Evolutionary conservation across 2,797 vertebrate genomes (phyloP), one percentile per base, ranked within the genome.

Genomic region (Miopithecus talapoin): DNA sequence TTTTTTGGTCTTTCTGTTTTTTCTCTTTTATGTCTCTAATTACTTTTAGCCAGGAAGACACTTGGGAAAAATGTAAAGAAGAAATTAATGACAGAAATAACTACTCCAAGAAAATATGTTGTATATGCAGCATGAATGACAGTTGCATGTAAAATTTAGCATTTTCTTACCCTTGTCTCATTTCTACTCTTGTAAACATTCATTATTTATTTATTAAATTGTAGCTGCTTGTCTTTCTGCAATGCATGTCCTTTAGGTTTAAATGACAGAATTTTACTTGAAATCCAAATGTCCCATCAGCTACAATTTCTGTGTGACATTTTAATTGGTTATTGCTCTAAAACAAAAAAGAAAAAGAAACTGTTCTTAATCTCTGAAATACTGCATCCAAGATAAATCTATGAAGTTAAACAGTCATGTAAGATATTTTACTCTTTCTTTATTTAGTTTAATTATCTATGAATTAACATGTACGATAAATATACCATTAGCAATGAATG

Each of bases 391-490:
- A 21, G 33, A 93, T 83, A 48, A 50, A 76, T 92, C 43, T 70
- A 26, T 59, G 48, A 72, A 76, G 39, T 89, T 81, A 61, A 97
- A 91, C 30, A 88, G 75, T 93, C 88, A 21, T 33, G 30, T 76
- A 96, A 39, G n/a, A 95, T 95, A 96, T 88, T 24, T 95, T 30
- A 36, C 46, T 84, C 95, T 88, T 92, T 59, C 46, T 57, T 36
- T 12, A 80, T 80, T 94, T 94, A 72, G 26, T 91, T 86, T 85
- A 93, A 93, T 97, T 24, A 36, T 85, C 7, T 93, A 26, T 91
- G 16, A 89, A 74, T 39, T 90, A 53, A 50, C 43, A 76, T 72
- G 53, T 55, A 85, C 79, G 96, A 83, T 22, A 81, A 85, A 78
- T 26, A 28, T 9, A 70, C n/a, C 55, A 1, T 78, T 76, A n/a